A percentile compares a stretch with the other conserved stretches of the same genome.
These are phyloP conservation scores for Cydia amplana DNA, from an alignment of 1,140 invertebrate species.

Conservation along the genomic window DNA sequence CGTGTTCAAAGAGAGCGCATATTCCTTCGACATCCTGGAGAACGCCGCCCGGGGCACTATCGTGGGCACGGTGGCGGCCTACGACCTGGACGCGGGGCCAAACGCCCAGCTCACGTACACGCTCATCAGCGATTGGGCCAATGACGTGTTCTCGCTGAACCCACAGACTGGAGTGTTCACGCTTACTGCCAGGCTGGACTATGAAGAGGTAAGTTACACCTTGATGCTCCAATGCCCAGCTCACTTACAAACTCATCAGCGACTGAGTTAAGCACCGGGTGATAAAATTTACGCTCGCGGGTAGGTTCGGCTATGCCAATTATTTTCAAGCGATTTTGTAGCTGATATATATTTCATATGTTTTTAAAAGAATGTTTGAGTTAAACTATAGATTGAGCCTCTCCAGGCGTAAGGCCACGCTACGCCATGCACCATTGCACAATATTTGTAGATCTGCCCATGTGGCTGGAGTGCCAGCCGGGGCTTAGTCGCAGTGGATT, in stretches of 20 bases:
- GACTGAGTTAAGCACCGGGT: conserved; percentile 96
- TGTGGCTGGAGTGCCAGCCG: not conserved
- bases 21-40: conserved; percentile 94
- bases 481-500: not conserved
- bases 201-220: conserved; percentile 89
- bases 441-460: not conserved
- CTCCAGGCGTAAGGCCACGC: not conserved
- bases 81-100: conserved; percentile 89
- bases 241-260: conserved; percentile 93
- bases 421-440: not conserved
- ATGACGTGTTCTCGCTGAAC: conserved; percentile 95
- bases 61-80: conserved; percentile 90
- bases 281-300: conserved; percentile 92
- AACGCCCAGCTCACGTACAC: conserved; percentile 94
- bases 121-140: conserved; percentile 95
- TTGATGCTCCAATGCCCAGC: conserved; percentile 81
- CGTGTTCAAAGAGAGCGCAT: conserved; percentile 89
- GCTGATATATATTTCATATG: too few species aligned
- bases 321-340: too few species aligned
- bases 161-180: conserved; percentile 94
- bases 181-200: conserved; percentile 92
- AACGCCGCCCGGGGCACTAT: conserved; percentile 88
- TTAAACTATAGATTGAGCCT: not conserved
- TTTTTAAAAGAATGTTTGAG: not conserved
- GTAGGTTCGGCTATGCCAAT: too few species aligned